Evolutionary conservation across 2,113 vertebrate genomes (phyloP).

Genomic region (Piprites chloris): DNA sequence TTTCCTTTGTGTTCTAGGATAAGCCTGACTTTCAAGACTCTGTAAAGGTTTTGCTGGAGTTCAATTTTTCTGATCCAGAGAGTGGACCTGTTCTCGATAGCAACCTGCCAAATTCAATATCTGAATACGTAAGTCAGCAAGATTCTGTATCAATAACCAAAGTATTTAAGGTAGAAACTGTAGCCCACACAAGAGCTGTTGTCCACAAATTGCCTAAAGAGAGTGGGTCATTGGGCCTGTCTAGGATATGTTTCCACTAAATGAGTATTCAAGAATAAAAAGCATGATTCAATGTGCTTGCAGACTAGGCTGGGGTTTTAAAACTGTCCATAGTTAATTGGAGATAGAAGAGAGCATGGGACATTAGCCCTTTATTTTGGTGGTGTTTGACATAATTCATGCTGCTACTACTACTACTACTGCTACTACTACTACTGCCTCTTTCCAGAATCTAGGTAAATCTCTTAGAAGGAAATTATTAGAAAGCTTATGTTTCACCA

Average conservation of each 20-base stretch:
- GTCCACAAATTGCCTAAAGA: neutral
- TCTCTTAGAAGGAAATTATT: neutral
- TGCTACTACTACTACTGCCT: neutral
- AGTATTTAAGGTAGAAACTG: neutral
- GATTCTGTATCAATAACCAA: neutral
- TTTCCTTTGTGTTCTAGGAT: constrained; percentile 71
- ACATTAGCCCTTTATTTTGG: neutral
- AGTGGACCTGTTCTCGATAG: constrained; percentile 87
- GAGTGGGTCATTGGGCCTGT: neutral
- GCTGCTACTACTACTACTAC: neutral
- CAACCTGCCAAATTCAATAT: constrained; percentile 80
- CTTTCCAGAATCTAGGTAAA: neutral
- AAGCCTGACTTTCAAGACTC: constrained; percentile 92
- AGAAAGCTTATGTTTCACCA: neutral
- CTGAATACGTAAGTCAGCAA: constrained; percentile 83
- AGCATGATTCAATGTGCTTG: neutral
- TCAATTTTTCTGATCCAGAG: constrained; percentile 84
- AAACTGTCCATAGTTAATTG: neutral
- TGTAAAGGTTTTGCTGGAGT: constrained; percentile 87
- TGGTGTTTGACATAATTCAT: neutral
- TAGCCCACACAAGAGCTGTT: neutral
- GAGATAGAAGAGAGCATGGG: neutral
- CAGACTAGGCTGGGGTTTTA: neutral
- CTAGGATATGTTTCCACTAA: neutral
- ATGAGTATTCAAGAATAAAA: neutral